Evolutionary conservation across 2,888 invertebrate species (phyloP).

Genomic region (Rugalucina vietnamica): DNA sequence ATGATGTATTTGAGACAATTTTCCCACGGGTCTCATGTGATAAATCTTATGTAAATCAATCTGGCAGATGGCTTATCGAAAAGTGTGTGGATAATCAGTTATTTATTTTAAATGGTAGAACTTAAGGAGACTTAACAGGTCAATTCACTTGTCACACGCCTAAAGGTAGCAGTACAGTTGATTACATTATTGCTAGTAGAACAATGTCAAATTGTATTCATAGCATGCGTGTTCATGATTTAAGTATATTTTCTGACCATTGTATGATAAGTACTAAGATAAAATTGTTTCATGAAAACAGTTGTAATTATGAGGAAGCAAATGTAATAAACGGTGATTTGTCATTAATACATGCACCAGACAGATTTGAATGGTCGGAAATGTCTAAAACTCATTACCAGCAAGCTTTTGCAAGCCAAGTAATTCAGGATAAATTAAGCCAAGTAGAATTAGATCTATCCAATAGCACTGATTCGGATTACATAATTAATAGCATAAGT

Average conservation of each 20-base stretch:
- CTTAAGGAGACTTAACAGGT: not conserved
- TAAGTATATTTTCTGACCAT: not conserved
- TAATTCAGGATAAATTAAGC: not conserved
- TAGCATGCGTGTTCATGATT: not conserved
- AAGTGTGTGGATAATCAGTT: not conserved
- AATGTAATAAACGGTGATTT: not conserved
- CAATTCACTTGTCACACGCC: not conserved
- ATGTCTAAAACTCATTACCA: not conserved
- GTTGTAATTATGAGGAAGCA: not conserved
- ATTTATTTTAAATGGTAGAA: not conserved
- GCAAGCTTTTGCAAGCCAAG: not conserved
- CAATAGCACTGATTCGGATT: not conserved
- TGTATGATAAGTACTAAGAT: not conserved
- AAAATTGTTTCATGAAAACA: not conserved
- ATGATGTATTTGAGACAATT: not conserved
- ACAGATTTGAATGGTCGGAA: not conserved
- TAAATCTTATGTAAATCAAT: not conserved
- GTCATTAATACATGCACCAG: not conserved
- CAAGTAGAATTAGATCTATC: not conserved
- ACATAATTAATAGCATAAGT: not conserved
- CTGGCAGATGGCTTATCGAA: not conserved
- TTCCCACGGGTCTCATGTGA: not conserved
- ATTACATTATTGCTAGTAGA: not conserved
- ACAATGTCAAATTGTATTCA: not conserved
- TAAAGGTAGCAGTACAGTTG: not conserved